These are phyloP conservation scores for Loriculus beryllinus DNA, from an alignment of 2,797 vertebrate species.

Conservation along the genomic window DNA sequence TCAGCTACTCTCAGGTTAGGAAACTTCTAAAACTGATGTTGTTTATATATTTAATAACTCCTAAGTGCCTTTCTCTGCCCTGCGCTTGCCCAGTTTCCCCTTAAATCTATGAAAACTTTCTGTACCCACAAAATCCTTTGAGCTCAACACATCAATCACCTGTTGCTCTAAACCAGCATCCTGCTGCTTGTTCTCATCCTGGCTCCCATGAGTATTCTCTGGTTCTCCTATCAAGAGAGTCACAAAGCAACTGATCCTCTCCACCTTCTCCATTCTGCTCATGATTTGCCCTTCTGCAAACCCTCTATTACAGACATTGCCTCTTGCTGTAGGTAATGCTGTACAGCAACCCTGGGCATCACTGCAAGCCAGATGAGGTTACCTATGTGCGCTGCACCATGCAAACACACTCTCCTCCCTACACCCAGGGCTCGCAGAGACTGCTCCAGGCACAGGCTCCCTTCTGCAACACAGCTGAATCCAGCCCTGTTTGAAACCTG, in stretches of 20 bases:
- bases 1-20: conserved; percentile 33
- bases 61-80: not conserved
- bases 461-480: not conserved
- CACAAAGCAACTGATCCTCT: not conserved
- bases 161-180: rapidly evolving
- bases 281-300: not conserved
- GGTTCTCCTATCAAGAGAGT: not conserved
- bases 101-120: not conserved
- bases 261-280: not conserved
- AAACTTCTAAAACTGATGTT: conserved; percentile 13
- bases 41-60: conserved; percentile 44
- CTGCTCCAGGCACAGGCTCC: not conserved
- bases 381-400: rapidly evolving
- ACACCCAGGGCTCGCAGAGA: not conserved
- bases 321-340: not conserved
- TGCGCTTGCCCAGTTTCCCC: not conserved
- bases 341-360: not conserved
- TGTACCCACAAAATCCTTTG: not conserved
- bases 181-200: not conserved
- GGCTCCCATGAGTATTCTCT: not conserved
- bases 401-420: rapidly evolving
- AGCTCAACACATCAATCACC: not conserved
- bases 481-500: conserved; percentile 1
- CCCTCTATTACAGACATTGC: not conserved
- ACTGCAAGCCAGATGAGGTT: rapidly evolving